Evolutionary conservation across 2,888 invertebrate genomes (phyloP).

Genomic region (Chironomus tentans): DNA sequence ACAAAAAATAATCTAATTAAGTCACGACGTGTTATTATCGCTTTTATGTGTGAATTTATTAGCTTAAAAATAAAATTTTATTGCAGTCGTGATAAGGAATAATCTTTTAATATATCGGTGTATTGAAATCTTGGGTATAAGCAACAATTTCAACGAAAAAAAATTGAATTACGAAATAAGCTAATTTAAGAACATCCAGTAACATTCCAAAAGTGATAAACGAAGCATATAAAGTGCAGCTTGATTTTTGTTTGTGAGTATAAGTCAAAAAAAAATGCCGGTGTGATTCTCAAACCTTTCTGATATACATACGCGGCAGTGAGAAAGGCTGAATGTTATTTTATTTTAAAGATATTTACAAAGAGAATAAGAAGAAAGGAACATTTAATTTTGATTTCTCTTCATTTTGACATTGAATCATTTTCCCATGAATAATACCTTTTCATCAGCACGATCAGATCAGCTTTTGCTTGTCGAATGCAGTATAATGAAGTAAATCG

Average conservation of each 20-base stretch:
- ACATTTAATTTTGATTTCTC: not conserved
- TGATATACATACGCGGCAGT: not conserved
- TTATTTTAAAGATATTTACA: not conserved
- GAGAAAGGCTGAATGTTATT: not conserved
- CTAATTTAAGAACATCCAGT: too few species aligned
- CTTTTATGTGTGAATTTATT: too few species aligned
- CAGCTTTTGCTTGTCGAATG: not conserved
- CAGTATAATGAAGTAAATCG: not conserved
- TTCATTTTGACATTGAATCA: not conserved
- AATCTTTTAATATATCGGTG: too few species aligned
- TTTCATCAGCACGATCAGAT: not conserved
- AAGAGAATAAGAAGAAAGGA: not conserved
- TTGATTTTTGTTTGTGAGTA: not conserved
- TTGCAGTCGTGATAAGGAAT: too few species aligned
- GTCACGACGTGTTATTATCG: too few species aligned
- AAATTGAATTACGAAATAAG: too few species aligned
- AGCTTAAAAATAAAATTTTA: too few species aligned
- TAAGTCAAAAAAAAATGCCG: not conserved
- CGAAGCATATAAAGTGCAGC: not conserved
- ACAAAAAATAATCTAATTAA: too few species aligned
- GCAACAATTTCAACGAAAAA: too few species aligned
- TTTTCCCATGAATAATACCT: not conserved
- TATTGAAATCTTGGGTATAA: too few species aligned
- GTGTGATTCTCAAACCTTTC: constrained; percentile 21
- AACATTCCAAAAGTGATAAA: too few species aligned